Evolutionary conservation across 1,140 invertebrate species (phyloP).

Genomic region (Pseudachorutes palmiensis): DNA sequence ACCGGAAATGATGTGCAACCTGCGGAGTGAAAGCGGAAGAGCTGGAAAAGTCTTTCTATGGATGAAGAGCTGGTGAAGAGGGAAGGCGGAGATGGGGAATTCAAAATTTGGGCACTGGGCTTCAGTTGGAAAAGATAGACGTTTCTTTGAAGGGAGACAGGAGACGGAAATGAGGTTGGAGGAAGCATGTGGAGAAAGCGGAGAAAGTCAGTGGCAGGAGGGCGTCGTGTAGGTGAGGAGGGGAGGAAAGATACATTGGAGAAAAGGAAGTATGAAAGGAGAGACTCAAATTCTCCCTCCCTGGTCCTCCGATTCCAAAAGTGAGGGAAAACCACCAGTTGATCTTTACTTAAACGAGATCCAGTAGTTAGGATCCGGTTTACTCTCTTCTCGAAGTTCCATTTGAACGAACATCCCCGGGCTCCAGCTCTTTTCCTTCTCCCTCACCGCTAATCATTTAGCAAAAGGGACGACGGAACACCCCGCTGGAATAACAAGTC

Average conservation of each 20-base stretch:
- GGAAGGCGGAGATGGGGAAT: too few relatives aligned
- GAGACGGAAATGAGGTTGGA: not conserved
- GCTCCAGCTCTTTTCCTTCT: not conserved
- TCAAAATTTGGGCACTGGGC: too few relatives aligned
- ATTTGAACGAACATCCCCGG: not conserved
- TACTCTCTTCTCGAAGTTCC: not conserved
- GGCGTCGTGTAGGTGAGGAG: too few relatives aligned
- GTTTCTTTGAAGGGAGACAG: too few relatives aligned
- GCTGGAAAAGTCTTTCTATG: too few relatives aligned
- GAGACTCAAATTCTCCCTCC: not conserved
- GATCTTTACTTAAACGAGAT: slow-evolving; percentile 32
- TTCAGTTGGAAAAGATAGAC: too few relatives aligned
- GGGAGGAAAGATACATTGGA: not conserved
- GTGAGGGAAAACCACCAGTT: slow-evolving; percentile 31
- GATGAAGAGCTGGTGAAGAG: too few relatives aligned
- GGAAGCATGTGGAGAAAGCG: not conserved
- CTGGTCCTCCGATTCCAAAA: not conserved
- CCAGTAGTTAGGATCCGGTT: not conserved
- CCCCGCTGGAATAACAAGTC: too few relatives aligned
- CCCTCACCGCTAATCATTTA: not conserved
- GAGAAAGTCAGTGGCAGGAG: slow-evolving; percentile 8
- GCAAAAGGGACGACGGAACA: too few relatives aligned
- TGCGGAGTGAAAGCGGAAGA: too few relatives aligned
- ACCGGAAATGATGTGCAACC: too few relatives aligned
- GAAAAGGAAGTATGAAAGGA: too few relatives aligned